Percentiles rank a stretch among this genome's conserved stretches.
Evolutionary conservation across 2,113 vertebrate genomes (phyloP).

Genomic region (Rhadina sibilatrix): DNA sequence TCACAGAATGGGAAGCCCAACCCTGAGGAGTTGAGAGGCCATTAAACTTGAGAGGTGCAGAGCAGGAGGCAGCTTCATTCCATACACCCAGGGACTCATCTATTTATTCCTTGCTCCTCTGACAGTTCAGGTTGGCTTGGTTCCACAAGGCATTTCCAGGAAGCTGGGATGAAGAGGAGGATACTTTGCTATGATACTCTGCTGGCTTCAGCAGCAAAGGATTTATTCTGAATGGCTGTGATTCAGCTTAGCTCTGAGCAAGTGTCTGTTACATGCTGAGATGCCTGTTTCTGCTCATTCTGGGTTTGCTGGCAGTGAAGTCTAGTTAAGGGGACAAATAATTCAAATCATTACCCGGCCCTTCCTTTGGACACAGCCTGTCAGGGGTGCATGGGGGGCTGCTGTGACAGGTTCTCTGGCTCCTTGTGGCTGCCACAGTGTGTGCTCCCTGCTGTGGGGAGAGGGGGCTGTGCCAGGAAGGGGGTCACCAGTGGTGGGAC

Average conservation of each 20-base stretch:
- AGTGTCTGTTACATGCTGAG: not conserved
- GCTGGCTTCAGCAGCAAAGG: not conserved
- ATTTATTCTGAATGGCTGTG: not conserved
- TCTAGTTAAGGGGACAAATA: not conserved
- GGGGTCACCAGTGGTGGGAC: not conserved
- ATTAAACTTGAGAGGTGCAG: not conserved
- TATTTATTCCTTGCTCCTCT: not conserved
- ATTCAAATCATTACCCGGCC: not conserved
- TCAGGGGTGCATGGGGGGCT: not conserved
- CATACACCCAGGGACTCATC: not conserved
- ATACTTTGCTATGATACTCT: not conserved
- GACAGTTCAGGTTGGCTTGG: not conserved
- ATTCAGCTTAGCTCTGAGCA: not conserved
- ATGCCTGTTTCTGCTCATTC: not conserved
- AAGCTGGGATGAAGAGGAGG: not conserved
- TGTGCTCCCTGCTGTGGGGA: not conserved
- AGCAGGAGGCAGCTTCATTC: not conserved
- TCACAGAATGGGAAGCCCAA: not conserved
- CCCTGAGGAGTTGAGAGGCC: not conserved
- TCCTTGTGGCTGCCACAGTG: accelerated
- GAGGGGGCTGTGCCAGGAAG: not conserved
- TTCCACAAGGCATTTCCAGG: not conserved
- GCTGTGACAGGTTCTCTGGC: not conserved
- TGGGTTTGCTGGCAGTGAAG: not conserved
- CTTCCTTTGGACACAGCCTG: not conserved